Evolutionary conservation across 1,140 invertebrate genomes (phyloP).

Genomic region (Reticulitermes speratus): DNA sequence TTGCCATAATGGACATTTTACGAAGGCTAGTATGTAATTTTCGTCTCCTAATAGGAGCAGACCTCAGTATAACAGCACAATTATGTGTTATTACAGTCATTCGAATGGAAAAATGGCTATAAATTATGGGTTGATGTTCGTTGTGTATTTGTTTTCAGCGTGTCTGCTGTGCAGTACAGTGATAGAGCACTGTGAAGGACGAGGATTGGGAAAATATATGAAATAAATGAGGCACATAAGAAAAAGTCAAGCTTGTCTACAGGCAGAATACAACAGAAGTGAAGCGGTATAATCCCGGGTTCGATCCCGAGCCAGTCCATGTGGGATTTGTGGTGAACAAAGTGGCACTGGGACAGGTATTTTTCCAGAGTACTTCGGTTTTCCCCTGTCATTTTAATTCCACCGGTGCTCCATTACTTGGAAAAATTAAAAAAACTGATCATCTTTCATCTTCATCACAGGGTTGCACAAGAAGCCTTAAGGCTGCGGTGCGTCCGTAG

Average conservation of each 20-base stretch:
- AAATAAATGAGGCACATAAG: neutral
- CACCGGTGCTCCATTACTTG: no score
- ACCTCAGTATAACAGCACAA: neutral
- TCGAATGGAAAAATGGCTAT: conserved; percentile 16
- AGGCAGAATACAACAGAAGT: neutral
- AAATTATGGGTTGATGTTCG: conserved; percentile 6
- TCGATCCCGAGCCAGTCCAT: no score
- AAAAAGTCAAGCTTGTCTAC: neutral
- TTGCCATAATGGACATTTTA: conserved; percentile 9
- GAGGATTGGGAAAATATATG: neutral
- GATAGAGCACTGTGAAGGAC: neutral
- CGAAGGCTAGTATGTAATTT: neutral
- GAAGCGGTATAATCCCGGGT: neutral
- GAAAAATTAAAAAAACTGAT: no score
- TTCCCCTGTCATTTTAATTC: no score
- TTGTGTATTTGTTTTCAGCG: neutral
- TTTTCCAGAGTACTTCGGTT: no score
- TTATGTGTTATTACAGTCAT: neutral
- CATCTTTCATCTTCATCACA: no score
- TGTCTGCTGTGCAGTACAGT: neutral
- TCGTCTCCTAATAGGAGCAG: neutral
- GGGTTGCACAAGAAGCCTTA: no score
- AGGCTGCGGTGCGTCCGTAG: no score
- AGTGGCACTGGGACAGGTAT: no score
- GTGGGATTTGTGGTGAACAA: no score